Base-by-base conservation (phyloP, 53 echinoderm and acorn worm species). In the Paracentrotus lividus region DNA sequence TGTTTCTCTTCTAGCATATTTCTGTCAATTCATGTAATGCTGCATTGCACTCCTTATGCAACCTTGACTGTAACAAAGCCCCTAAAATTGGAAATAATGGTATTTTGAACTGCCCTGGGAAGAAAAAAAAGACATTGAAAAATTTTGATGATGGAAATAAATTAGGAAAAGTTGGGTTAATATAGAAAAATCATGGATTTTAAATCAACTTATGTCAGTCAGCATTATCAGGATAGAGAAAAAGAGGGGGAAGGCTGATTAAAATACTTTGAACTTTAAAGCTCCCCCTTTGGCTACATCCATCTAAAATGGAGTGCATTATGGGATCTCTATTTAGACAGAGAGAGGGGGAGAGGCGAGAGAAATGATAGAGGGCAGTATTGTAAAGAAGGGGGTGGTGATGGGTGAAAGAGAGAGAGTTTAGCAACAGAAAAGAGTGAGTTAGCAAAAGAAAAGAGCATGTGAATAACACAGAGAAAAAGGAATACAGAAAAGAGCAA, bases 181-280 rank as follows among this genome's bases (percentile, higher is more conserved):
- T 9, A 54, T 54, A 18, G 13, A 54, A 18, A 54, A 4, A 54
- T 18, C 54, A 54, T 4, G 16, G 54, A 54, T 54, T 54, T 54
- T 54, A 18, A 54, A 54, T 15, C 54, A 54, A 54, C 13, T 54
- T 6, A 9, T 29, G 64, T 64, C 64, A 64, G 31, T 64, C 64
- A 64, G 64, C n/a, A 59, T 59, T 59, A 76, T 40, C 5, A 32
- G 43, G n/a, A n/a, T n/a, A n/a, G n/a, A n/a, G n/a, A n/a, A n/a
- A n/a, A n/a, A 36, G 0, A 43, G 78, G 32, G 43, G 42, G 8
- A 23, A 42, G 77, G 10, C 44, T 77, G 78, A 78, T 42, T 78
- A n/a, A 78, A 78, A 40, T 78, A 43, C 20, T 78, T 78, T 78
- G 78, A 78, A 42, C 43, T 18, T 78, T 78, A 24, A 78, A 78